phyloP scores from a whole-genome alignment of 2,888 invertebrate genomes.

The Candidula unifasciata region DNA sequence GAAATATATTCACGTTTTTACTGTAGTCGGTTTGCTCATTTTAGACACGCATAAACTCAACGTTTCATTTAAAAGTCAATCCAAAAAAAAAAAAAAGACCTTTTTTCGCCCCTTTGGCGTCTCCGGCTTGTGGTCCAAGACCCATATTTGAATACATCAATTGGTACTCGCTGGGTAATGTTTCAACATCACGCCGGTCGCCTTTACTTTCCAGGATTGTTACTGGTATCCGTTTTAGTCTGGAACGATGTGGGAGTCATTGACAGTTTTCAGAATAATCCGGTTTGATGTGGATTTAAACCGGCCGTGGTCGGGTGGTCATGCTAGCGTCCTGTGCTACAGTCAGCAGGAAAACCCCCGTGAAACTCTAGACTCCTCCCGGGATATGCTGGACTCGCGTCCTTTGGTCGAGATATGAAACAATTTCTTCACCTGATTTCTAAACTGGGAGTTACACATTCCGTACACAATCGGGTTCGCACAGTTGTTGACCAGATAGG shows the following conservation, averaged over 20 bases:
- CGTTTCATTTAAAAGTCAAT: too few species aligned
- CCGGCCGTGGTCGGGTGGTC: neutral
- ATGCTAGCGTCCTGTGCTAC: neutral
- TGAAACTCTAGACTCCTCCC: slow-evolving; percentile 9
- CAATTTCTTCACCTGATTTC: slow-evolving; percentile 52
- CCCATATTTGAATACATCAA: too few species aligned
- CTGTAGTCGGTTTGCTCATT: too few species aligned
- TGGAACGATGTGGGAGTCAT: neutral
- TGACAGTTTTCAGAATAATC: neutral
- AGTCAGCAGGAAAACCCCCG: slow-evolving; percentile 28
- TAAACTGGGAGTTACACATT: slow-evolving; percentile 57
- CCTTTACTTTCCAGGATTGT: neutral
- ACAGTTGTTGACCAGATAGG: slow-evolving; percentile 61
- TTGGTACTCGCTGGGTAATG: too few species aligned
- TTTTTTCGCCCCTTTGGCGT: too few species aligned
- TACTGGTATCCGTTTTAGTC: neutral
- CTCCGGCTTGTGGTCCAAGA: too few species aligned
- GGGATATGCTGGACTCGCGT: neutral
- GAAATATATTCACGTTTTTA: too few species aligned
- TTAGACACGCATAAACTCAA: too few species aligned
- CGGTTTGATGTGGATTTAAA: neutral
- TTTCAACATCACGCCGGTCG: too few species aligned
- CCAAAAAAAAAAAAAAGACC: too few species aligned
- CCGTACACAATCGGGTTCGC: slow-evolving; percentile 61
- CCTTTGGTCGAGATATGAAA: slow-evolving; percentile 21